A percentile compares a stretch with the other conserved stretches of the same genome.
Conservation (phyloP, 1,140 invertebrate genomes). For the Brachionus angularis region DNA sequence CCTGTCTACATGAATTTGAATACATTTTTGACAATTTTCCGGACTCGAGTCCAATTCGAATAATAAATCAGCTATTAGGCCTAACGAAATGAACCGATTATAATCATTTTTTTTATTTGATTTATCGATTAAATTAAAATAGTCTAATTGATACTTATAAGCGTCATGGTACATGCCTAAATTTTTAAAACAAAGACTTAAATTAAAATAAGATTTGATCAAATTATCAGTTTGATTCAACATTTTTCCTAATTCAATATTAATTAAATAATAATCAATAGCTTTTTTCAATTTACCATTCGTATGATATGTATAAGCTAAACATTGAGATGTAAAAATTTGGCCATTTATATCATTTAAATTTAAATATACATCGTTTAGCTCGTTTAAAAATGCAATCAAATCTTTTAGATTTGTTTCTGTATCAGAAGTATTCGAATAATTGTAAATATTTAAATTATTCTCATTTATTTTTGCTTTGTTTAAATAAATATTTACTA, state of each 20-base stretch:
- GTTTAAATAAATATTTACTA: constrained; percentile 36
- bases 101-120: not conserved
- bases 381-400: not conserved
- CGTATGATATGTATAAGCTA: constrained; percentile 22
- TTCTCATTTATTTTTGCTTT: not conserved
- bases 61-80: constrained; percentile 16
- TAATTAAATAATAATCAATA: constrained; percentile 19
- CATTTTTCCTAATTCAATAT: not conserved
- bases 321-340: constrained; percentile 38
- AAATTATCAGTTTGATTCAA: not conserved
- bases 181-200: constrained; percentile 1
- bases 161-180: constrained; percentile 5
- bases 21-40: constrained; percentile 25
- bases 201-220: constrained; percentile 15
- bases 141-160: constrained; percentile 29
- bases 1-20: constrained; percentile 32
- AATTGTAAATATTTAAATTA: not conserved
- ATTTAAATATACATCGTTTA: constrained; percentile 11
- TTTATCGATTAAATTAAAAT: constrained; percentile 1
- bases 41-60: not conserved
- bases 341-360: constrained; percentile 32
- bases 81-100: constrained; percentile 1
- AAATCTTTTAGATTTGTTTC: not conserved
- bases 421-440: not conserved
- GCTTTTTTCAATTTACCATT: constrained; percentile 21